Evolutionary conservation across 2,113 vertebrate genomes (phyloP).

Genomic region (Gulo gulo): DNA sequence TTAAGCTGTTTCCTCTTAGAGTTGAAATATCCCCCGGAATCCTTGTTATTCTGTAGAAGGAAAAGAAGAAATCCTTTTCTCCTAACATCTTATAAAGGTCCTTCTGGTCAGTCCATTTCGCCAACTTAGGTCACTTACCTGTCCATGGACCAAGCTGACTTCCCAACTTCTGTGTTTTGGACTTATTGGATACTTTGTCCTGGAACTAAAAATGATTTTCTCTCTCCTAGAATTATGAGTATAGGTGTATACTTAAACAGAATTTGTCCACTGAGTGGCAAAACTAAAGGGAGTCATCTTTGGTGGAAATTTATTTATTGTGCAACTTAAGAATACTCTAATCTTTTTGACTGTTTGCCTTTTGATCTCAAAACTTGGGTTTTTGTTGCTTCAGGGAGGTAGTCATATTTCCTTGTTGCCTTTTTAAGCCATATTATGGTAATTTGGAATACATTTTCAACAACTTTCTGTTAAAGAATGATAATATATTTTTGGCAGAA

Average conservation of each 20-base stretch:
- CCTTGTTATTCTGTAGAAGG: background rate
- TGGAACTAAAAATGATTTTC: background rate
- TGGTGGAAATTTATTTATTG: background rate
- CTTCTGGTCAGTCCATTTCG: background rate
- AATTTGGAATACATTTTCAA: background rate
- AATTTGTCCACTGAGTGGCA: background rate
- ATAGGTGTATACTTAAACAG: background rate
- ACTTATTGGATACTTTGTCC: background rate
- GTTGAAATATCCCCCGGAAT: background rate
- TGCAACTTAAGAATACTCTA: background rate
- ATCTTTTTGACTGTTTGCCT: background rate
- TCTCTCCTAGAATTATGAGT: background rate
- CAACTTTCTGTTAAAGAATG: background rate
- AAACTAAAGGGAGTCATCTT: background rate
- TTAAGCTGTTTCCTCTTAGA: background rate
- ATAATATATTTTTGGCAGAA: background rate
- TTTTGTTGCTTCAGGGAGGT: background rate
- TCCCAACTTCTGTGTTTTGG: background rate
- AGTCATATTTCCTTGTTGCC: background rate
- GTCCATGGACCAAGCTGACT: background rate
- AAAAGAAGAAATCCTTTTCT: background rate
- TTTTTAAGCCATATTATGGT: background rate
- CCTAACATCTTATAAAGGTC: background rate
- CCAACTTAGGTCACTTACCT: background rate
- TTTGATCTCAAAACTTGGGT: slow-evolving; percentile 13